phyloP scores from a whole-genome alignment of 1,140 invertebrate genomes.

The Papilio xuthus region DNA sequence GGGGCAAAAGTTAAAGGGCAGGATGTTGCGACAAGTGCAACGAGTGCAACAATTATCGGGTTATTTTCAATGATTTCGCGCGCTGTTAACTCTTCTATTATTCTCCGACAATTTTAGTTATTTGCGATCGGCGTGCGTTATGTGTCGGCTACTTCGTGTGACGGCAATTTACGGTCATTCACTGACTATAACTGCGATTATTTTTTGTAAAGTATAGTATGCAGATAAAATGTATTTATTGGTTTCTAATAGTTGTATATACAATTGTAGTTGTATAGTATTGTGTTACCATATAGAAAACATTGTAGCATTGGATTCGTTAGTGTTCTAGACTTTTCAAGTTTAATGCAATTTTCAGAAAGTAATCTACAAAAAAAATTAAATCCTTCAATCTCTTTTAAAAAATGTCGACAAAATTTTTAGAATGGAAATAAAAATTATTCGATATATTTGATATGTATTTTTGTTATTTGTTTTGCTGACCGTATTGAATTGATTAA shows the following conservation, averaged over 20 bases:
- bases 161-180: conserved; percentile 54
- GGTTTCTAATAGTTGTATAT: not conserved
- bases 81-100: conserved; percentile 52
- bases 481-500: conserved; percentile 29
- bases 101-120: conserved; percentile 54
- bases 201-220: conserved; percentile 40
- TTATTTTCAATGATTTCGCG: conserved; percentile 56
- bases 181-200: conserved; percentile 42
- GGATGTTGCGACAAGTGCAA: conserved; percentile 56
- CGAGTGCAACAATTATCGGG: conserved; percentile 55
- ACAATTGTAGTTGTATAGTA: too few species aligned
- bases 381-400: too few species aligned
- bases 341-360: too few species aligned
- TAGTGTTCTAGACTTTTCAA: too few species aligned
- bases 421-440: not conserved
- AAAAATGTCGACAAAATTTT: not conserved
- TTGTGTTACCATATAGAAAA: not conserved
- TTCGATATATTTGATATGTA: not conserved
- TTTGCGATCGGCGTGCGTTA: conserved; percentile 45
- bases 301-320: too few species aligned
- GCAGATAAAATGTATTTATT: conserved; percentile 29
- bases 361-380: too few species aligned
- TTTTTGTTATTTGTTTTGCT: not conserved
- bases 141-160: conserved; percentile 46
- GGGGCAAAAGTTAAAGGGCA: conserved; percentile 54